Evolutionary conservation across 2,797 vertebrate species (phyloP).

Genomic region (Geotrypetes seraphini): DNA sequence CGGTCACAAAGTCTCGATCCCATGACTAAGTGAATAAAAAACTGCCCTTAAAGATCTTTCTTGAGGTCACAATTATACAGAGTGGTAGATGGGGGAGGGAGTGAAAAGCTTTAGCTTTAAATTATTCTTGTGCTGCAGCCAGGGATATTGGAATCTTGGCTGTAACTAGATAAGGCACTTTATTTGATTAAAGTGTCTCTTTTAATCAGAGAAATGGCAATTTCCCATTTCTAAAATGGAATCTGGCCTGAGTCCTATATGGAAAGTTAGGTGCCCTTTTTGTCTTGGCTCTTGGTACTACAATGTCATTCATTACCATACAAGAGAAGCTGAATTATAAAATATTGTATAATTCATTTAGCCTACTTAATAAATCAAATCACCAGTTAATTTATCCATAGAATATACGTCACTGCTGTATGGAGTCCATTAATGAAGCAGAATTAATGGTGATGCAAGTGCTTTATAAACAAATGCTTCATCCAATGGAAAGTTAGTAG

Average conservation of each 20-base stretch:
- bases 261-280: constrained; percentile 34
- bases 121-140: constrained; percentile 27
- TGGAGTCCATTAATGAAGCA: constrained; percentile 17
- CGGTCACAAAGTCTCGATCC: no score
- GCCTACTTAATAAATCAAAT: constrained; percentile 41
- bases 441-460: constrained; percentile 9
- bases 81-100: no score
- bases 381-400: constrained; percentile 29
- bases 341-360: constrained; percentile 51
- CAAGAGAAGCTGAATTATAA: constrained; percentile 48
- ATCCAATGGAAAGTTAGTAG: no score
- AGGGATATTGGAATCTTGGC: constrained; percentile 52
- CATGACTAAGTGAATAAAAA: no score
- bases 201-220: constrained; percentile 57
- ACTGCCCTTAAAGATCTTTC: no score
- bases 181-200: constrained; percentile 52
- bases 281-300: constrained; percentile 35
- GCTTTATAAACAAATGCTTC: no score
- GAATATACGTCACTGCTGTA: constrained; percentile 30
- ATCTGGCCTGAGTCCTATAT: constrained; percentile 39
- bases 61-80: no score
- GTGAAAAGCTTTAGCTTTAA: constrained; percentile 22
- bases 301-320: constrained; percentile 49
- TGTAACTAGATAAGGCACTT: constrained; percentile 44
- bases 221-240: constrained; percentile 53